Base-by-base conservation (phyloP, 2,113 vertebrate species). In the Chionis minor region DNA sequence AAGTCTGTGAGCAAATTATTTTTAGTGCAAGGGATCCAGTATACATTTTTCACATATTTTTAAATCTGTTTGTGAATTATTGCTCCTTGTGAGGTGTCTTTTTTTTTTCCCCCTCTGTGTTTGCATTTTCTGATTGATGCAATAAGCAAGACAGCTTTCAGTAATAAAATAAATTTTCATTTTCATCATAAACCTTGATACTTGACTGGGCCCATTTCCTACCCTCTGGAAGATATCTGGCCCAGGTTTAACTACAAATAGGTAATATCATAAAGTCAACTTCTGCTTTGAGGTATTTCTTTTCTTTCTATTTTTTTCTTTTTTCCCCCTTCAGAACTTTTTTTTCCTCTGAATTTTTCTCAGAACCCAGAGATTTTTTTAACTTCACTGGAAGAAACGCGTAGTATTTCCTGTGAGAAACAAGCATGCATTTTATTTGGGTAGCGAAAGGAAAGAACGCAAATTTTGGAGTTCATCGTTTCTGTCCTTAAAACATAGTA, bases 381-480 rank as follows among this genome's bases (percentile, higher is more conserved):
- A 81, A n/a, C 89, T 47, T 81, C 35, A 3, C 47, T 24, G n/a
- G 55, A 63, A 88, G 95, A 96, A 95, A 83, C 35, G 44, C 59
- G 17, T 13, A 47, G 69, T 80, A 63, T 89, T 97, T 95, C 91
- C 90, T 75, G 28, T 70, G 94, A 94, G 72, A 94, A 96, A 85
- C 38, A 52, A 91, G n/a, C 5, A 23, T 54, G 49, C 47, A 73
- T 56, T 88, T 47, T 91, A 38, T 84, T 93, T 81, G 56, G 33
- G 47, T 84, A 69, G 75, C 55, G 12, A 49, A 95, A 91, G 83
- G 88, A 45, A 74, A 85, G 51, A 92, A 32, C 18, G 91, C 83
- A 83, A 70, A 86, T 94, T 95, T 98, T 96, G 87, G 94, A 91
- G 94, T 90, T 90, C 77, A 86, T 69, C 6, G 33, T 62, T 95